A percentile compares a stretch with the other conserved stretches of the same genome.
These are phyloP conservation scores for Telenomus remus DNA, from an alignment of 1,140 invertebrate species.

Conservation along the genomic window DNA sequence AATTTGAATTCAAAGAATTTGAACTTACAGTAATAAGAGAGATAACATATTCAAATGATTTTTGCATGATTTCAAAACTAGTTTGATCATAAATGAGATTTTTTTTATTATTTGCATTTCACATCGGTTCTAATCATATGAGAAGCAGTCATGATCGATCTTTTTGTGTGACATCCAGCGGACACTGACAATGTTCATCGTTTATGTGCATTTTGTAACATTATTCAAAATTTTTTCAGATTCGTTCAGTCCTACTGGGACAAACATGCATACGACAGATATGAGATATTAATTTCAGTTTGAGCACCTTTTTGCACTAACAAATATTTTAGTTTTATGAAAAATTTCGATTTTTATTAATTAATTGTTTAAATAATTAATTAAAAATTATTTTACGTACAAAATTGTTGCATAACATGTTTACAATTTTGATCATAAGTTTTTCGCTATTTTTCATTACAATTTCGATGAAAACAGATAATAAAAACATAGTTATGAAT, in stretches of 20 bases:
- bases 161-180: conserved; percentile 4
- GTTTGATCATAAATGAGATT: conserved; percentile 23
- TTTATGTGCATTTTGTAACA: not conserved
- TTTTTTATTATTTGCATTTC: conserved; percentile 33
- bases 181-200: not conserved
- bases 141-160: conserved; percentile 14
- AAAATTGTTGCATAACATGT: no score
- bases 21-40: conserved; percentile 10
- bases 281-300: no score
- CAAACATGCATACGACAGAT: no score
- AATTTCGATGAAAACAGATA: no score
- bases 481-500: no score
- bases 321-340: no score
- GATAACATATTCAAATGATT: conserved; percentile 41
- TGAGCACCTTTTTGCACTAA: no score
- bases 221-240: no score
- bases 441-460: conserved; percentile 3
- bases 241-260: no score
- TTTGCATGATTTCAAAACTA: conserved; percentile 41
- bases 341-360: no score
- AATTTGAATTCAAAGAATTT: conserved; percentile 34
- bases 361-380: no score
- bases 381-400: no score
- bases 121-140: conserved; percentile 21
- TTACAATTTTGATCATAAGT: conserved; percentile 1